phyloP scores from a whole-genome alignment of 1,140 invertebrate genomes.

The Colletes gigas region DNA sequence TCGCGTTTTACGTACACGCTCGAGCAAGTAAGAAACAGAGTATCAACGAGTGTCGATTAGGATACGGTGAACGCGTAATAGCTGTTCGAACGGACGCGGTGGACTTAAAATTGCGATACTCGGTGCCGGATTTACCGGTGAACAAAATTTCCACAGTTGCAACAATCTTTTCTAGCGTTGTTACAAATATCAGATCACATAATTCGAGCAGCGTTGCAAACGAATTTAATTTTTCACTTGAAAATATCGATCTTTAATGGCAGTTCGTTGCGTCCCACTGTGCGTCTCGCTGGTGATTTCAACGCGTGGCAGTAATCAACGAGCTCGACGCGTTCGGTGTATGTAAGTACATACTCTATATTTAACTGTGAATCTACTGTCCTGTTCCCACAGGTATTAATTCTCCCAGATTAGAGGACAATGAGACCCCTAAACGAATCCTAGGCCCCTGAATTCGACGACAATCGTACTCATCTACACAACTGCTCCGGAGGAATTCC shows the following conservation, averaged over 20 bases:
- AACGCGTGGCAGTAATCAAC: background rate
- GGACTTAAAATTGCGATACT: background rate
- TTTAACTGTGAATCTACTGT: background rate
- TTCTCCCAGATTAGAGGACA: background rate
- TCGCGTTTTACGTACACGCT: conserved; percentile 3
- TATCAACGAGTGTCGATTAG: background rate
- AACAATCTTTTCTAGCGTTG: no score
- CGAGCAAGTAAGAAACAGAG: background rate
- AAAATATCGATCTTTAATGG: no score
- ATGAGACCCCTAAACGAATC: background rate
- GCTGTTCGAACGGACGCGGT: no score
- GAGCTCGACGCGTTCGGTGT: background rate
- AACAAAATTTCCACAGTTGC: no score
- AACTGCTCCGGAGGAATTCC: conserved; percentile 17
- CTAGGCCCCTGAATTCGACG: background rate
- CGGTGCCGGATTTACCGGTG: no score
- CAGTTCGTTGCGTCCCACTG: no score
- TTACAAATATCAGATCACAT: no score
- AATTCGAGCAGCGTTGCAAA: no score
- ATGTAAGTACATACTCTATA: no score
- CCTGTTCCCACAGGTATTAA: conserved; percentile 12
- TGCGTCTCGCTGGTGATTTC: background rate
- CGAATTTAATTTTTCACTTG: no score
- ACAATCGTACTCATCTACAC: no score
- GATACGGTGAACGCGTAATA: background rate